Evolutionary conservation across 2,113 vertebrate genomes (phyloP), one percentile per base, ranked within the genome.

Genomic region (Plecturocebus donacophilus): DNA sequence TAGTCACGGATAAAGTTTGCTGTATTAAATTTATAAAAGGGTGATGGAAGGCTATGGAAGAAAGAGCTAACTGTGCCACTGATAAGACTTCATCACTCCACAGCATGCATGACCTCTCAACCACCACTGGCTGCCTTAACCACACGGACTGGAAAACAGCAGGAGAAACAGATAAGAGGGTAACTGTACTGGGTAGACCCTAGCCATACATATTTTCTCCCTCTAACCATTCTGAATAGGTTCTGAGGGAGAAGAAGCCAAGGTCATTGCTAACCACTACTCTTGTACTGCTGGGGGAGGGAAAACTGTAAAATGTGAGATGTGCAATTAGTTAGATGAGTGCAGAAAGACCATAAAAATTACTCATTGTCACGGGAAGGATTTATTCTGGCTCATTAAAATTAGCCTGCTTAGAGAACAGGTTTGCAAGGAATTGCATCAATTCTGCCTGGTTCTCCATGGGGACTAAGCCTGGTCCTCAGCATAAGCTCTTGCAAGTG

Each of bases 311-410:
- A 97, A 96, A 95, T 61, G 87, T 61, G 70, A 92, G 88, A 70
- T 25, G 11, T 79, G 76, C 92, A 97, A 97, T 97, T 96, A 96
- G 96, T 98, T 95, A 95, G 35, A 88, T 97, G 94, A 86, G 87
- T 92, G 87, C 71, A 97, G 84, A 93, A 96, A 95, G 77, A 90
- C 93, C 96, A 97, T 97, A 97, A 97, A 98, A 97, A 96, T 97
- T 95, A 93, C 88, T 94, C 88, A 96, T 95, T 95, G 95, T 92
- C 95, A 83, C 0, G 2, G 52, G 52, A 95, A 97, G 93, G 91
- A 97, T 98, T 98, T 97, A 96, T 98, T 98, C 64, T 66, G 90
- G 76, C 66, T 97, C 58, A 64, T 94, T 96, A 92, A 93, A 83
- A 97, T 97, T 87, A 81, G 45, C 84, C 70, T 83, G 64, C 83